Base-by-base conservation (phyloP, 2,888 invertebrate genomes). In the Zygaena filipendulae region DNA sequence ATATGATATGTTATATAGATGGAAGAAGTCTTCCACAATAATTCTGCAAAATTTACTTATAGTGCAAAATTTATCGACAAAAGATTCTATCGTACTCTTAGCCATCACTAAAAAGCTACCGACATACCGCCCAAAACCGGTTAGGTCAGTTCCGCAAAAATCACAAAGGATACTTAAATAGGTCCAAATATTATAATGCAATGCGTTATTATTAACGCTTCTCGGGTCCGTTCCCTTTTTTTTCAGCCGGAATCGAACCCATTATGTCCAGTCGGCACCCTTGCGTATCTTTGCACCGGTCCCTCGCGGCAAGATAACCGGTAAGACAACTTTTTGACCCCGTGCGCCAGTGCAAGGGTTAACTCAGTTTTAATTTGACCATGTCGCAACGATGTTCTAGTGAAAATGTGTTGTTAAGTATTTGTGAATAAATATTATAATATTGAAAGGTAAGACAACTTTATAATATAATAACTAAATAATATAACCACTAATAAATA, bases 151-250 rank as follows among this genome's bases (percentile, higher is more conserved):
- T 74, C 54, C 47, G 61, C 59, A 64, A 59, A 48, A 43, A 62
- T 60, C 58, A 75, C 75, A 77, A 77, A 68, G 72, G 77, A 71
- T 77, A 79, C 72, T 77, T 71, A 79, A 79, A 77, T 77, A 75
- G 75, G 75, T 75, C 77, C 75, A 75, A 75, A 75, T 61, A 75
- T 72, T 68, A 75, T 71, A 75, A 74, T 74, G 58, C 50, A 56
- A 54, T 58, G 48, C 55, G 52, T 52, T 69, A 72, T 74, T 74
- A 68, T 63, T 60, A 56, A 32, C 40, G 24, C 38, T 29, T 32
- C 32, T 21, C 30, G 32, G 23, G 39, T 40, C 45, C 51, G 44
- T 46, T 47, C 45, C 49, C 53, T 53, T 54, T 53, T 51, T 56
- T 36, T 32, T 27, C 41, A 11, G 8, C 27, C 38, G 35, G 49